These are phyloP conservation scores for Psammodynastes pulverulentus DNA, from an alignment of 2,113 vertebrate genomes.

Conservation along the genomic window DNA sequence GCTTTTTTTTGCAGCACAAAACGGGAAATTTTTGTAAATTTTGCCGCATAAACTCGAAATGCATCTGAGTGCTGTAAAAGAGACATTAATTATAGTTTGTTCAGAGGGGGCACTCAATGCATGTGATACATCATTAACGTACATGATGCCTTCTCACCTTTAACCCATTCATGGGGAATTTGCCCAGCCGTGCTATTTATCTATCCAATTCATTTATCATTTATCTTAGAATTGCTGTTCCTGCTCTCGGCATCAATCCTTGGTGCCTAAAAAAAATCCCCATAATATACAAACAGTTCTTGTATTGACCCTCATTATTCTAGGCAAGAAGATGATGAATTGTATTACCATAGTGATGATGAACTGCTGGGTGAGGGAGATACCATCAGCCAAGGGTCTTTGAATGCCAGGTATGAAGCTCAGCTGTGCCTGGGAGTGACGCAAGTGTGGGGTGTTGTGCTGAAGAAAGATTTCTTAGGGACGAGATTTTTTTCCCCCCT, in stretches of 20 bases:
- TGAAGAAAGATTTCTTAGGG: neutral
- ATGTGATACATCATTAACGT: neutral
- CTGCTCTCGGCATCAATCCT: neutral
- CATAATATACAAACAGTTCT: neutral
- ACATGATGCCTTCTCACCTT: neutral
- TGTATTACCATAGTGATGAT: conserved; percentile 52
- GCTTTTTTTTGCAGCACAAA: no score
- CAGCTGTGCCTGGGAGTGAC: neutral
- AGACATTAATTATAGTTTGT: neutral
- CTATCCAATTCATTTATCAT: neutral
- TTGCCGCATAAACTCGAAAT: neutral
- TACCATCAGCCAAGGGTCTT: conserved; percentile 48
- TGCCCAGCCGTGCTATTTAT: neutral
- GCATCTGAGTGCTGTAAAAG: neutral
- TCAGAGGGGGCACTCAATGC: neutral
- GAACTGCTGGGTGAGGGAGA: conserved; percentile 54
- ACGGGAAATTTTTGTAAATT: no score
- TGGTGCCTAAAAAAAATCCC: neutral
- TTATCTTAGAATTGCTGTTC: neutral
- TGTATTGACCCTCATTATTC: neutral
- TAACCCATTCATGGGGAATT: neutral
- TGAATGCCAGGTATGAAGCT: conserved; percentile 39
- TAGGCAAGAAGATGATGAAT: conserved; percentile 47
- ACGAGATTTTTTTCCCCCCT: neutral
- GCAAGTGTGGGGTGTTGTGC: neutral